Evolutionary conservation across 1,140 invertebrate species (phyloP), one percentile per base, ranked within the genome.

Genomic region (Ctenoplectra terminalis): DNA sequence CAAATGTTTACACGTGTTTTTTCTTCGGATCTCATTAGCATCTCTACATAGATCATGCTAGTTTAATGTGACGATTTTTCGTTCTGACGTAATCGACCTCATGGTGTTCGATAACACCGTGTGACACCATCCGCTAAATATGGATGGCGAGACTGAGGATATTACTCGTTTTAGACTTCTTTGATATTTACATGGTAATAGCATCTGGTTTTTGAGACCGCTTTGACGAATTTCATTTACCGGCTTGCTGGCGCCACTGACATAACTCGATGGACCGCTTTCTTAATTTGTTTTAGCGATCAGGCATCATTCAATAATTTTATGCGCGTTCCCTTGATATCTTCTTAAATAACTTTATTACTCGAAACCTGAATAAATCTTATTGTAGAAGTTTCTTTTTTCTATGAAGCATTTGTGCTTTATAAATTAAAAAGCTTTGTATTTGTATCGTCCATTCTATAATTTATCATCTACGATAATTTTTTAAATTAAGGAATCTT

Each of bases 101-200:
- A 86, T 73, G 75, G 60, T 87, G 71, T 83, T 74, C 56, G 29
- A 46, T 70, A 85, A 82, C 52, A 70, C 2, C 34, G 15, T 37
- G 46, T 76, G 81, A 73, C 63, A 86, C 74, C 74, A 61, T 79
- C 84, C 15, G 3, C 84, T 76, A 86, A 86, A 87, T 86, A 87
- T 73, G 81, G 71, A 54, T 29, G 46, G 60, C 48, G 71, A 54
- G 52, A 43, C 37, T 72, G 31, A 60, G 26, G 31, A 17, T 69
- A 31, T 66, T 34, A 15, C 54, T 54, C 26, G 9, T 80, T 87
- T 86, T 70, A 31, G 40, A 20, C 17, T 0, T n/a, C 46, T 58
- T 52, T 56, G 54, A 46, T 52, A 34, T 61, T 48, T 56, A 50
- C 9, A 58, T 2, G 11, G 11, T 13, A 34, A 17, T n/a, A 15